A percentile compares a stretch with the other conserved stretches of the same genome.
phyloP scores from a whole-genome alignment of 2,888 invertebrate species.

The Antitype chi region DNA sequence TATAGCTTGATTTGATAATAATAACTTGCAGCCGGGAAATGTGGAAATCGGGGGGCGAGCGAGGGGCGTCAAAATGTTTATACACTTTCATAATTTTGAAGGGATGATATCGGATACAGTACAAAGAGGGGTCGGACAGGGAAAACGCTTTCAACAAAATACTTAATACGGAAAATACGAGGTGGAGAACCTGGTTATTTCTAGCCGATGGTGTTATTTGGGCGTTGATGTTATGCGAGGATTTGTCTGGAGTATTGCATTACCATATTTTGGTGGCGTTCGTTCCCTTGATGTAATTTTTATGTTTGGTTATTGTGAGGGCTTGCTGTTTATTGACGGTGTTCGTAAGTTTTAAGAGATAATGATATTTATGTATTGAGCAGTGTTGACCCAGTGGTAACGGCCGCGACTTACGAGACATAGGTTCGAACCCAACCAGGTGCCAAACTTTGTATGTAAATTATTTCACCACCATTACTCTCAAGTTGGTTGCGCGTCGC shows the following conservation, averaged over 20 bases:
- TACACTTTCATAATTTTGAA: constrained; percentile 90
- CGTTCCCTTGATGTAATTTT: constrained; percentile 45
- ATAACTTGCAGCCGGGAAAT: constrained; percentile 86
- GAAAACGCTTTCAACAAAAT: constrained; percentile 87
- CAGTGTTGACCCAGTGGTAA: no score
- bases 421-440: no score
- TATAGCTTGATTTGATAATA: constrained; percentile 90
- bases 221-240: constrained; percentile 70
- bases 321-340: constrained; percentile 6
- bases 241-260: constrained; percentile 74
- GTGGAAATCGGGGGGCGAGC: constrained; percentile 84
- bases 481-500: no score
- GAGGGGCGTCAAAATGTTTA: constrained; percentile 90
- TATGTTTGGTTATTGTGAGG: constrained; percentile 26
- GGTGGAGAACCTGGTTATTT: constrained; percentile 84
- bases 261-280: constrained; percentile 68
- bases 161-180: constrained; percentile 88
- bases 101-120: constrained; percentile 87
- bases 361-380: not conserved
- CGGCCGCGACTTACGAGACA: no score
- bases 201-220: constrained; percentile 77
- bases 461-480: no score
- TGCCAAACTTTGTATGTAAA: no score
- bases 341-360: constrained; percentile 18
- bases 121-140: constrained; percentile 81